Conservation (phyloP, 2,888 invertebrate species). For the Ochropleura plecta region DNA sequence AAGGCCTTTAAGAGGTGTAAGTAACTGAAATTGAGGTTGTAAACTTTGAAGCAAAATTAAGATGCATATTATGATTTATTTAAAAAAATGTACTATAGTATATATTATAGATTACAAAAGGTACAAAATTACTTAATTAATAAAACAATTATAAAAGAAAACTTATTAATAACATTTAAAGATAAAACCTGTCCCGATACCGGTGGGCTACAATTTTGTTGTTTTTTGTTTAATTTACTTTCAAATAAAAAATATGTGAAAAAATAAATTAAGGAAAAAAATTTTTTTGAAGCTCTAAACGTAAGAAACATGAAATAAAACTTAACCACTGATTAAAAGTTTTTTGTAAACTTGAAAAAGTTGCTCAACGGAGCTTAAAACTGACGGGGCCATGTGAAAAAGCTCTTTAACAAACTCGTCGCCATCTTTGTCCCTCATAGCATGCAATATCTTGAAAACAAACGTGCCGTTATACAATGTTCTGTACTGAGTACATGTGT, state of each 20-base stretch:
- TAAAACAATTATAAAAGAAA: background rate
- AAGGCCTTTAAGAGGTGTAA: too few relatives aligned
- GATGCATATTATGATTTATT: too few relatives aligned
- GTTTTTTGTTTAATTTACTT: too few relatives aligned
- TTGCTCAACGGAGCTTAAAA: conserved; percentile 13
- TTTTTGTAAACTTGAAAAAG: conserved; percentile 36
- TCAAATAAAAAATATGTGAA: too few relatives aligned
- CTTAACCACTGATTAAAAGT: background rate
- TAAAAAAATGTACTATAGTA: too few relatives aligned
- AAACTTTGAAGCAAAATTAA: too few relatives aligned
- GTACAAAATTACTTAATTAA: background rate
- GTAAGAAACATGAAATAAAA: background rate
- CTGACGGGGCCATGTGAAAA: conserved; percentile 35
- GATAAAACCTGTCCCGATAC: too few relatives aligned
- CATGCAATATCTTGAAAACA: conserved; percentile 66
- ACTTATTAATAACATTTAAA: background rate
- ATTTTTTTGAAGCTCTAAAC: background rate
- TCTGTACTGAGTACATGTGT: conserved; percentile 61
- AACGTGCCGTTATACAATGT: conserved; percentile 72
- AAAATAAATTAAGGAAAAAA: too few relatives aligned
- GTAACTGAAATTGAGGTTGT: too few relatives aligned
- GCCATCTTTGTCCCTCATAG: conserved; percentile 25
- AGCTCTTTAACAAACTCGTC: conserved; percentile 30
- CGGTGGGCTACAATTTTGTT: too few relatives aligned
- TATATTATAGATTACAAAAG: too few relatives aligned